A percentile compares a stretch with the other conserved stretches of the same genome.
phyloP scores from a whole-genome alignment of 2,888 invertebrate genomes.

The Stenodera caucasica region DNA sequence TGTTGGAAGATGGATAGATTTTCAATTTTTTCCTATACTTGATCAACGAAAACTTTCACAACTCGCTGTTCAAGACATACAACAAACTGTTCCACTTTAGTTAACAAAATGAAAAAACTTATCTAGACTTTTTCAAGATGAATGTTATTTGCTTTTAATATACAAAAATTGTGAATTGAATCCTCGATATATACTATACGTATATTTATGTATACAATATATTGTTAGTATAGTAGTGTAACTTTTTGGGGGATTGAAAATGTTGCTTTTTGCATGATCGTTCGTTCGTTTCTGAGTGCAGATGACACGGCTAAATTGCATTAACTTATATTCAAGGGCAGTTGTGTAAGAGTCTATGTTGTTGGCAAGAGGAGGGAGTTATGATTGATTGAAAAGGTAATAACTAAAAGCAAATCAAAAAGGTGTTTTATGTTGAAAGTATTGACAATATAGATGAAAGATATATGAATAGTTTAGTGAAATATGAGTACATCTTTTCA shows the following conservation, averaged over 20 bases:
- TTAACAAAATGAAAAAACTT: not conserved
- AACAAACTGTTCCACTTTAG: conserved; percentile 2
- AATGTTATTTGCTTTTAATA: conserved; percentile 4
- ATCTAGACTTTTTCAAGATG: not conserved
- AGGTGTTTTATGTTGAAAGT: conserved; percentile 25
- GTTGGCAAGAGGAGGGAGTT: conserved; percentile 21
- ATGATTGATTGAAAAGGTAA: conserved; percentile 29
- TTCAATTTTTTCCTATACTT: not conserved
- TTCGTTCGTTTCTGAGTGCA: conserved; percentile 14
- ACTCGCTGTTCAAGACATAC: not conserved
- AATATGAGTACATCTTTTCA: conserved; percentile 26
- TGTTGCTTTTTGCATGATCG: conserved; percentile 6
- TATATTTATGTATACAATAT: no score
- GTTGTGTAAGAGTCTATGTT: conserved; percentile 17
- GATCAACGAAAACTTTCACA: conserved; percentile 4
- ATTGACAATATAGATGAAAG: not conserved
- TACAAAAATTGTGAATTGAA: not conserved
- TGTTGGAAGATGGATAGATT: not conserved
- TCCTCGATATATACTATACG: no score
- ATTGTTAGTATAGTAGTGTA: not conserved
- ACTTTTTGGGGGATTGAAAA: not conserved
- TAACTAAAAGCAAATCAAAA: conserved; percentile 27
- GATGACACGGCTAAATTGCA: conserved; percentile 24
- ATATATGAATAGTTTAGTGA: not conserved
- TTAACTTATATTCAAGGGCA: conserved; percentile 11